phyloP scores from a whole-genome alignment of 1,140 invertebrate genomes.

The Dreissena rostriformis region DNA sequence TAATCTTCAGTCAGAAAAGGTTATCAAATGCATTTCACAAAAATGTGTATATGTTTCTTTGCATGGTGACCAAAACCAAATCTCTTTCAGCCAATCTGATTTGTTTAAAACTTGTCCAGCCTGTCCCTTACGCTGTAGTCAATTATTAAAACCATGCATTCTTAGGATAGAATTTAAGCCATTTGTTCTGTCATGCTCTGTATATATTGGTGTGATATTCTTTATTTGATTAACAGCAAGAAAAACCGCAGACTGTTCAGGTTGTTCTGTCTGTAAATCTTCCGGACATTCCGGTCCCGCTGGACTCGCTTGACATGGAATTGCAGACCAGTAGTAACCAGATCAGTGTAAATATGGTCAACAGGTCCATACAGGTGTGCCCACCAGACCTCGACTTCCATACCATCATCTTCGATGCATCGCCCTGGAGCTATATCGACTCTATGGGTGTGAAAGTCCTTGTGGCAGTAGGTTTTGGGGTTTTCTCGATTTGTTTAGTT shows the following conservation, averaged over 20 bases:
- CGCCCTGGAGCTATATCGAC: constrained; percentile 73
- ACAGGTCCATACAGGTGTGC: not conserved
- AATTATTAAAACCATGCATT: too few relatives aligned
- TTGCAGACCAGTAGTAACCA: not conserved
- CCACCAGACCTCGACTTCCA: constrained; percentile 48
- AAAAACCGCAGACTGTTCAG: not conserved
- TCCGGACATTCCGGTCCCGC: constrained; percentile 13
- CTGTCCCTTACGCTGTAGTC: too few relatives aligned
- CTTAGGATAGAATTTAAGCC: too few relatives aligned
- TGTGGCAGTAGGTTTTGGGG: constrained; percentile 55
- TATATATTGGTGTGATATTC: too few relatives aligned
- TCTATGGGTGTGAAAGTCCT: constrained; percentile 71
- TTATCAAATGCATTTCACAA: not conserved
- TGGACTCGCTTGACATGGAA: constrained; percentile 33
- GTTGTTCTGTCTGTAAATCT: constrained; percentile 3
- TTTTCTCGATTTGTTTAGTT: not conserved
- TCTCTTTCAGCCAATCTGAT: too few relatives aligned
- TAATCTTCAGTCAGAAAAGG: not conserved
- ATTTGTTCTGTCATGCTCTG: too few relatives aligned
- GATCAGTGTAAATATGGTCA: not conserved
- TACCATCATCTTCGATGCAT: constrained; percentile 73
- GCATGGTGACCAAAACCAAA: too few relatives aligned
- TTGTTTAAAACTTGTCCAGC: too few relatives aligned
- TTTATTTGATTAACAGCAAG: too few relatives aligned
- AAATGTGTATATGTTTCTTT: too few relatives aligned